Percentiles rank a stretch among this genome's conserved stretches.
These are phyloP conservation scores for Hoplodrina ambigua DNA, from an alignment of 2,888 invertebrate genomes.

Conservation along the genomic window DNA sequence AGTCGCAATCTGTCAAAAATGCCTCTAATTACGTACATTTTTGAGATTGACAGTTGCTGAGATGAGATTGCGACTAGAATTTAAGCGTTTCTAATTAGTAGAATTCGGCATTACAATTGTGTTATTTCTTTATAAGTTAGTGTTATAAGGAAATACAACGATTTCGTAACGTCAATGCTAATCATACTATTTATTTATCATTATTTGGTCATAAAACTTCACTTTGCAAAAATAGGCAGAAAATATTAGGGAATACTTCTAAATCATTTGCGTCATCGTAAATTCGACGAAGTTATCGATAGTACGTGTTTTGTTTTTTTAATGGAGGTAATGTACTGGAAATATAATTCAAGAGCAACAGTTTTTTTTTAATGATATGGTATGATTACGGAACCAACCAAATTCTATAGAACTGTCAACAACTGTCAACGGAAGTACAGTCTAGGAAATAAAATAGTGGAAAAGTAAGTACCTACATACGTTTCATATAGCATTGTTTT, in stretches of 20 bases:
- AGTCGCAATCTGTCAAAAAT: too few relatives aligned
- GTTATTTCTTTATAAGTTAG: not conserved
- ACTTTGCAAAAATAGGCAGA: not conserved
- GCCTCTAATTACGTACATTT: too few relatives aligned
- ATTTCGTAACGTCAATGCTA: slow-evolving; percentile 7
- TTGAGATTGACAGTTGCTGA: too few relatives aligned
- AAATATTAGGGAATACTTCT: not conserved
- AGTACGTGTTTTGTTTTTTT: not conserved
- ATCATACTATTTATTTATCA: slow-evolving; percentile 11
- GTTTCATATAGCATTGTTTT: not conserved
- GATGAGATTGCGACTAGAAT: too few relatives aligned
- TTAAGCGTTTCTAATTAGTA: too few relatives aligned
- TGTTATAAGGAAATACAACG: not conserved
- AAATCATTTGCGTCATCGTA: not conserved
- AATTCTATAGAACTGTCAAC: slow-evolving; percentile 2
- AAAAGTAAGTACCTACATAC: not conserved
- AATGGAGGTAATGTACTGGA: not conserved
- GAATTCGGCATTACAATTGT: not conserved
- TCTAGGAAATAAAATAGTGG: slow-evolving; percentile 38
- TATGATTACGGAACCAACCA: slow-evolving; percentile 6
- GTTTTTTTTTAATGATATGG: not conserved
- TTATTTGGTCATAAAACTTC: slow-evolving; percentile 1
- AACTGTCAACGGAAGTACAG: slow-evolving; percentile 26
- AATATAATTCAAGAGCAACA: not conserved
- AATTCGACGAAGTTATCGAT: not conserved